These are phyloP conservation scores for Oscheius sp. DNA, from an alignment of 1,140 invertebrate genomes.

Conservation along the genomic window DNA sequence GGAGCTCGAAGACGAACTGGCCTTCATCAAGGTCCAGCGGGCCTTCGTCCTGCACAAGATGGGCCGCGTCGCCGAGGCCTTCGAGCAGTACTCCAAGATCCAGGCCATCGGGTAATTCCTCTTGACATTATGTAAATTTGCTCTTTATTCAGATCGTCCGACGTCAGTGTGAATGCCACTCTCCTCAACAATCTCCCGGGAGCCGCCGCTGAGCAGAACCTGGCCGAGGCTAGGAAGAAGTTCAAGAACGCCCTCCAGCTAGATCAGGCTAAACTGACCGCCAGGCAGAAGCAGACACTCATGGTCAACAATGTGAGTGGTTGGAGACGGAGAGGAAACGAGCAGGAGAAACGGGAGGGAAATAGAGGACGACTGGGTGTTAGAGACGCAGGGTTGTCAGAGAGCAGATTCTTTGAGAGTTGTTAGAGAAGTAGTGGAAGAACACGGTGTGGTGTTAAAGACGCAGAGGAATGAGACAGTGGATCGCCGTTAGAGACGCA, in stretches of 20 bases:
- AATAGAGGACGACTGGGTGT: too few relatives aligned
- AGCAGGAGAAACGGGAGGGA: too few relatives aligned
- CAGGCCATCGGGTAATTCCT: slow-evolving; percentile 3
- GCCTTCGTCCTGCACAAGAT: slow-evolving; percentile 27
- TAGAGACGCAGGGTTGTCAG: too few relatives aligned
- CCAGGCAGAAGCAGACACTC: slow-evolving; percentile 1
- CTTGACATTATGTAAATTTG: background rate
- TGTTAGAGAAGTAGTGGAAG: too few relatives aligned
- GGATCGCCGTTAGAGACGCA: too few relatives aligned
- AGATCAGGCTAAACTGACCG: slow-evolving; percentile 23
- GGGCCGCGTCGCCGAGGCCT: background rate
- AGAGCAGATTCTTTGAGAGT: too few relatives aligned
- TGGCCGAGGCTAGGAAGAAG: slow-evolving; percentile 9
- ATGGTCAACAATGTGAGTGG: slow-evolving; percentile 23
- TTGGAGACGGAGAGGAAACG: background rate
- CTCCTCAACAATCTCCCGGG: slow-evolving; percentile 16
- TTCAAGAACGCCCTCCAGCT: slow-evolving; percentile 20
- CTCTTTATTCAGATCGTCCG: background rate
- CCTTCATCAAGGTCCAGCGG: slow-evolving; percentile 9
- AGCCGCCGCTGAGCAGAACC: background rate
- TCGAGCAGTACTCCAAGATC: slow-evolving; percentile 17
- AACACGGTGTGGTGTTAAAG: too few relatives aligned
- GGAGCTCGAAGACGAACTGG: slow-evolving; percentile 28
- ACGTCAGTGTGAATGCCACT: slow-evolving; percentile 9
- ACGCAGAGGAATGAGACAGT: too few relatives aligned